phyloP scores from a whole-genome alignment of 2,113 vertebrate species.

The Erinaceus europaeus region DNA sequence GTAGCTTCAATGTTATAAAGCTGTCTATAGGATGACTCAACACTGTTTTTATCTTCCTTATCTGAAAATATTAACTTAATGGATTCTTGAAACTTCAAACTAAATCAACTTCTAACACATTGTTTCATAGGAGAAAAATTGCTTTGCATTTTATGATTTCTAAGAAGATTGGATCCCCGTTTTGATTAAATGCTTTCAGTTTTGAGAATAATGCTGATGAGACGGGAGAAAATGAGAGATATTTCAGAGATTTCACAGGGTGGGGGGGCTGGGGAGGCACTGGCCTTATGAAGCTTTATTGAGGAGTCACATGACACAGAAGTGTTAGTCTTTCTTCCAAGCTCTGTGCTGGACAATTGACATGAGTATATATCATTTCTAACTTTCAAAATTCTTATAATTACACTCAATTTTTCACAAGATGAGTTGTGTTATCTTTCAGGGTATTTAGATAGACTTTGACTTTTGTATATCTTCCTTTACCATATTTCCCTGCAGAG shows the following conservation, averaged over 20 bases:
- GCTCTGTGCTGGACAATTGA: fast-evolving
- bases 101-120: neutral
- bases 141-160: neutral
- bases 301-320: no score
- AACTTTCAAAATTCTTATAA: neutral
- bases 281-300: no score
- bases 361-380: neutral
- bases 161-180: neutral
- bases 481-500: neutral
- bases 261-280: no score
- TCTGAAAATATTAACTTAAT: neutral
- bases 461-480: neutral
- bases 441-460: neutral
- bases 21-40: no score
- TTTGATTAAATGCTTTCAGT: neutral
- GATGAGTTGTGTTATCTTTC: neutral
- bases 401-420: neutral
- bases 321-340: no score
- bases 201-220: no score
- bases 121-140: neutral
- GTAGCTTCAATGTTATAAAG: no score
- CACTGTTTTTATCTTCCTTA: neutral
- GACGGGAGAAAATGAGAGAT: no score
- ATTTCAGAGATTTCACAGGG: no score
- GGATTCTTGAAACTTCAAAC: constrained; percentile 3